Conservation (phyloP, 2,797 vertebrate genomes). For the Eremophila alpestris region DNA sequence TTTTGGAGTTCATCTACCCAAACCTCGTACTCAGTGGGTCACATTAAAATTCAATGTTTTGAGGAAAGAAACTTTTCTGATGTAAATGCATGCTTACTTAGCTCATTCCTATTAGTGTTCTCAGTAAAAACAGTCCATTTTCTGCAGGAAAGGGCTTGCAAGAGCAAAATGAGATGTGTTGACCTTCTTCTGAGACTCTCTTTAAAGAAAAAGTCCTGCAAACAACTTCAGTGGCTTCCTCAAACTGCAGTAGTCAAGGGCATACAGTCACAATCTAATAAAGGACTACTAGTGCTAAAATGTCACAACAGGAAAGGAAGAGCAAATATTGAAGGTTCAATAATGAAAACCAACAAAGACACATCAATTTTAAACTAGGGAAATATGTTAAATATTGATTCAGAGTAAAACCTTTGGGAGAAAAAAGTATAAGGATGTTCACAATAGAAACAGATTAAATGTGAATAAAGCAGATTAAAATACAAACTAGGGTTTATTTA, state of each 20-base stretch:
- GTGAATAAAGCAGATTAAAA: not conserved
- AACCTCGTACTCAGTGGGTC: not conserved
- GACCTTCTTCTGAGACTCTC: not conserved
- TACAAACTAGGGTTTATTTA: not conserved
- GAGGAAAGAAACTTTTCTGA: not conserved
- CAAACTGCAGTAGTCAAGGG: not conserved
- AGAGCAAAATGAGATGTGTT: not conserved
- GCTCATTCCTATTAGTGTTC: not conserved
- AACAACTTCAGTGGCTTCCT: not conserved
- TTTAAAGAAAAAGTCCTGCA: not conserved
- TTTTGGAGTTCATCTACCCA: not conserved
- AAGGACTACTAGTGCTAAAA: not conserved
- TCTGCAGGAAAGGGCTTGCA: not conserved
- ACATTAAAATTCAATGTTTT: not conserved
- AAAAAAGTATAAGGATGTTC: not conserved
- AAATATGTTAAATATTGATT: not conserved
- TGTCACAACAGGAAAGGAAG: not conserved
- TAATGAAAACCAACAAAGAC: not conserved
- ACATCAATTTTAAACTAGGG: not conserved
- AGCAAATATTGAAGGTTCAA: not conserved
- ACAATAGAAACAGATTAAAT: not conserved
- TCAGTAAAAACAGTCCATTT: not conserved
- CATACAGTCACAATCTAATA: not conserved
- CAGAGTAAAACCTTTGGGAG: not conserved
- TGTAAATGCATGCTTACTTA: constrained; percentile 1